Conservation (phyloP, 1,140 invertebrate species). For the Laupala kohalensis region DNA sequence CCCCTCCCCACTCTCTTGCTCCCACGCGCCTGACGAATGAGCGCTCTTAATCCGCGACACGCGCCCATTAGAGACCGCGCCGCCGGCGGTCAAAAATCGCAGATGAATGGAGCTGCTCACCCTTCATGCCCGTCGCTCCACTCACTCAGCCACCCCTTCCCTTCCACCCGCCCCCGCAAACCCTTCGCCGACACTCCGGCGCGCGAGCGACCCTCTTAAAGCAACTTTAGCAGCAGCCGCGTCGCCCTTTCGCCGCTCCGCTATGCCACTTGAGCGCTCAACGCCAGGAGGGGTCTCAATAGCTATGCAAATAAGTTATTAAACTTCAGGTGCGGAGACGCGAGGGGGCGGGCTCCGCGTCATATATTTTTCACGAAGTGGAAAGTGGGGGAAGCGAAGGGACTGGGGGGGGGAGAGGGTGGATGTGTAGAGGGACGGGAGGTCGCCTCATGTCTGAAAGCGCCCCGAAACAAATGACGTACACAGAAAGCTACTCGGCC, state of each 20-base stretch:
- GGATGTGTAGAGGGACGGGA: background rate
- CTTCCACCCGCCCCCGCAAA: too few relatives aligned
- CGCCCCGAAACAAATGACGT: constrained; percentile 25
- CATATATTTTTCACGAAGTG: constrained; percentile 13
- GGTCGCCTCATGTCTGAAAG: background rate
- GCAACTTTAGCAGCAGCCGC: background rate
- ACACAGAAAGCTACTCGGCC: constrained; percentile 25
- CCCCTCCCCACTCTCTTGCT: too few relatives aligned
- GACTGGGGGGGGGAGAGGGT: background rate
- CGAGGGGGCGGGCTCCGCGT: background rate
- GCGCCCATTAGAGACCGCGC: background rate
- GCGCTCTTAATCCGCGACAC: background rate
- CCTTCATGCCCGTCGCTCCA: background rate
- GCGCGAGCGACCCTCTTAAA: background rate
- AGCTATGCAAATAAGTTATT: constrained; percentile 15
- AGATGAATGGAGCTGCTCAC: background rate
- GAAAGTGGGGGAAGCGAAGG: background rate
- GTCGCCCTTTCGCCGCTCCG: background rate
- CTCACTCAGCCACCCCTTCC: too few relatives aligned
- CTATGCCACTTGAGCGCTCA: background rate
- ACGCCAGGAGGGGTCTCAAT: constrained; percentile 1
- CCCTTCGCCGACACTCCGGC: background rate
- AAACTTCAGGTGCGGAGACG: constrained; percentile 13
- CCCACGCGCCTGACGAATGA: background rate
- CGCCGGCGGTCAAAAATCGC: background rate